Evolutionary conservation across 92 coral and sea anemone species (phyloP).

Genomic region (Heliopora coerulea): DNA sequence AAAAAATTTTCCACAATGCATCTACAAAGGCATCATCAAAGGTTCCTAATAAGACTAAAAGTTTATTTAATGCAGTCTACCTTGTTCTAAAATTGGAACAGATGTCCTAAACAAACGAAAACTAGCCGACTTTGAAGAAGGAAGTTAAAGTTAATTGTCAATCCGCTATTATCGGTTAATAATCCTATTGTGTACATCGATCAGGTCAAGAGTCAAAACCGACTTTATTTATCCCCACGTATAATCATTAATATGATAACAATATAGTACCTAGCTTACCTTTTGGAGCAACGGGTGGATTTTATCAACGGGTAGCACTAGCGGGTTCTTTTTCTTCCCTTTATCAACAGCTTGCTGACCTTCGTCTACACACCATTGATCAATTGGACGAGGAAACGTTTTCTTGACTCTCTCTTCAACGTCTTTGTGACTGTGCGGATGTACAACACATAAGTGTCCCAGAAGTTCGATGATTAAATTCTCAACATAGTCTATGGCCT

Average conservation of each 20-base stretch:
- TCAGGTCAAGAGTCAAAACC: background rate
- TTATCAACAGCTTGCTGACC: conserved; percentile 88
- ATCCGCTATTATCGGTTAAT: background rate
- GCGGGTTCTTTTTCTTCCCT: conserved; percentile 79
- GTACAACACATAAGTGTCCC: conserved; percentile 77
- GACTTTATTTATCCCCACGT: background rate
- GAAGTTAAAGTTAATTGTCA: background rate
- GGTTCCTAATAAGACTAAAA: no score
- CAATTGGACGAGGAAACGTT: conserved; percentile 93
- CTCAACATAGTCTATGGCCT: conserved; percentile 92
- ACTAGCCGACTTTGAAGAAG: background rate
- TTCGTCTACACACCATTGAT: conserved; percentile 92
- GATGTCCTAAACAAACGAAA: background rate
- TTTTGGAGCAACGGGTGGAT: conserved; percentile 80
- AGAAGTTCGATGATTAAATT: conserved; percentile 80
- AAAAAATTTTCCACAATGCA: no score
- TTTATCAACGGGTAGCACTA: conserved; percentile 89
- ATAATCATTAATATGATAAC: background rate
- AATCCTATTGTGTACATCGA: background rate
- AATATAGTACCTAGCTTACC: conserved; percentile 51
- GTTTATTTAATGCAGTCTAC: no score
- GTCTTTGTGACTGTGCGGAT: conserved; percentile 81
- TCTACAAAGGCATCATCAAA: no score
- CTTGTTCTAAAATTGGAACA: no score
- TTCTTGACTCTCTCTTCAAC: conserved; percentile 88